Conservation (phyloP, 2,888 invertebrate species). For the Megastigmus dorsalis region DNA sequence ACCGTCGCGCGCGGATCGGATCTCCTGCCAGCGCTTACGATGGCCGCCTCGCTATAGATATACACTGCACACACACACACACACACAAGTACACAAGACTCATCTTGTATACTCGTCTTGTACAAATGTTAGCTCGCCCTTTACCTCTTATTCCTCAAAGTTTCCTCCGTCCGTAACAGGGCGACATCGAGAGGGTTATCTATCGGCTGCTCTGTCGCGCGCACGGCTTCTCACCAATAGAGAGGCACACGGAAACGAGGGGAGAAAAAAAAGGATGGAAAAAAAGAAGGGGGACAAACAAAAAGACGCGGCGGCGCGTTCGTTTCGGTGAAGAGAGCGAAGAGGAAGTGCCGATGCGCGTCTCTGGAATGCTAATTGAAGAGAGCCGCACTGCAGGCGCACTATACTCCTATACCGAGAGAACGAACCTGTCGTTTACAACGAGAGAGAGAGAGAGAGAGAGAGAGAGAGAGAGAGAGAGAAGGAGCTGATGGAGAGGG, state of each 20-base stretch:
- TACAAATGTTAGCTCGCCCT: not conserved
- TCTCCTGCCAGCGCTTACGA: no score
- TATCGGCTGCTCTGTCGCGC: no score
- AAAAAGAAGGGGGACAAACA: not conserved
- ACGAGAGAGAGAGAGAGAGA: conserved; percentile 7
- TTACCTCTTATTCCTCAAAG: not conserved
- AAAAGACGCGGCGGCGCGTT: conserved; percentile 20
- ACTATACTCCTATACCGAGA: no score
- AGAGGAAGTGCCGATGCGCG: conserved; percentile 61
- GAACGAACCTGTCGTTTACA: conserved; percentile 30
- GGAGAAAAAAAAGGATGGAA: not conserved
- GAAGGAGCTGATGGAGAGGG: not conserved
- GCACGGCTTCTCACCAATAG: not conserved
- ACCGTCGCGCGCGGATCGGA: no score
- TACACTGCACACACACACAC: no score
- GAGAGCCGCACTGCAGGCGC: conserved; percentile 33
- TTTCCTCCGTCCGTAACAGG: not conserved
- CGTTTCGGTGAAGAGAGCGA: conserved; percentile 46
- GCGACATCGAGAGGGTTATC: conserved; percentile 3
- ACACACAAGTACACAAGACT: no score
- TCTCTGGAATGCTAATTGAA: conserved; percentile 66
- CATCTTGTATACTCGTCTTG: no score
- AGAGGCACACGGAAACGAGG: not conserved
- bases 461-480: not conserved
- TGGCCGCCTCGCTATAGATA: no score